Base-by-base conservation (phyloP, 2,888 invertebrate species). In the Eupithecia pulchellata region DNA sequence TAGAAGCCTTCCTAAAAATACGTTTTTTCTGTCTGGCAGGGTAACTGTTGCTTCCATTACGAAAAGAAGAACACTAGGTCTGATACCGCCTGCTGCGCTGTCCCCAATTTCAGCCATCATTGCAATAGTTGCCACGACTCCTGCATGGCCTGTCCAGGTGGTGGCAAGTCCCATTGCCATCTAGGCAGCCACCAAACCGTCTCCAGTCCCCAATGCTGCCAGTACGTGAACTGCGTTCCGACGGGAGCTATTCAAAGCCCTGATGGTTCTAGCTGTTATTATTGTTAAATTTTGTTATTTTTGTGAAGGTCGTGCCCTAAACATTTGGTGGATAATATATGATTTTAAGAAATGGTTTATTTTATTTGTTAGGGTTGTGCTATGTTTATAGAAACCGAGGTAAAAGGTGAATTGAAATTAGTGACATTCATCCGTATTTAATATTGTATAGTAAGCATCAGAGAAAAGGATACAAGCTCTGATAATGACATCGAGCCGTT, bases 21-120 rank as follows among this genome's bases (percentile, higher is more conserved):
- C n/a, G n/a, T 2, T 2, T 47, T 69, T 84, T 76, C 77, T 80
- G 72, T 73, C 78, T 68, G 68, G 69, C 88, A 92, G 92, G 91
- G 90, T 76, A 91, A 91, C 75, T 88, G 85, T 86, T 90, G 89
- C 82, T 89, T 78, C 79, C 89, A 89, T 81, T 88, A 86, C 72
- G 90, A 91, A 74, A 87, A 84, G 75, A 87, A 86, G 76, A 86
- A 83, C 55, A 78, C 72, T 17, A 32, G 34, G 25, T 69, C 69
- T n/a, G 69, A 82, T 17, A 68, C 60, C 4, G 20, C 20, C 9
- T 73, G 69, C 67, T 71, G 73, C 62, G n/a, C 47, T 36, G 25
- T 68, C 32, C 58, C 66, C 62, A 71, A 68, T 61, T 76, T 79
- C 32, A 71, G 75, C 64, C 75, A 71, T 5, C 73, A 71, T 6